Evolutionary conservation across 2,888 invertebrate species (phyloP).

Genomic region (Stomorhina lunata): DNA sequence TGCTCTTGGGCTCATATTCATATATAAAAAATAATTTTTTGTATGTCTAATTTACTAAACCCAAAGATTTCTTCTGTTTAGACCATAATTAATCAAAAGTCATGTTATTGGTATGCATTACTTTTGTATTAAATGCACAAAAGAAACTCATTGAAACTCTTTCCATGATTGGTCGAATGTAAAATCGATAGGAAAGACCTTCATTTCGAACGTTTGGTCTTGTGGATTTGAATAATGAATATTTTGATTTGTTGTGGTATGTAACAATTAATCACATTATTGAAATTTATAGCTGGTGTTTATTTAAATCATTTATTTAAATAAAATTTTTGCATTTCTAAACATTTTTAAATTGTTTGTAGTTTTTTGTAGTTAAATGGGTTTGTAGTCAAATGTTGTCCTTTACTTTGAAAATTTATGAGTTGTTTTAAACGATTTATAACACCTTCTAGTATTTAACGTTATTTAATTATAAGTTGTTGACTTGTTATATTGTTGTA

Average conservation of each 20-base stretch:
- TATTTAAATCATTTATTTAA: conserved; percentile 17
- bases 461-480: conserved; percentile 48
- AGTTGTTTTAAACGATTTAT: conserved; percentile 52
- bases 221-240: conserved; percentile 36
- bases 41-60: background rate
- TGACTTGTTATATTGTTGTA: background rate
- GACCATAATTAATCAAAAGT: conserved; percentile 30
- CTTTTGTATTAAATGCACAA: background rate
- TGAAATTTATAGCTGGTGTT: conserved; percentile 43
- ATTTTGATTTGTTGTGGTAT: conserved; percentile 35
- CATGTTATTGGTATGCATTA: background rate
- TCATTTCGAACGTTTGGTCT: conserved; percentile 8
- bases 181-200: conserved; percentile 26
- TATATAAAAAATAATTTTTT: conserved; percentile 4
- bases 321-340: background rate
- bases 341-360: background rate
- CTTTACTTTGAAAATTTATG: conserved; percentile 26
- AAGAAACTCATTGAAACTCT: background rate
- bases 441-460: conserved; percentile 44
- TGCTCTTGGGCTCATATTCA: background rate
- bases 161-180: background rate
- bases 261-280: conserved; percentile 55
- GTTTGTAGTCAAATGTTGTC: background rate
- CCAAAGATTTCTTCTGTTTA: background rate
- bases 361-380: background rate